Percentiles rank a stretch among this genome's conserved stretches.
These are phyloP conservation scores for Oryzias sinensis DNA, from an alignment of 2,797 vertebrate species.

Conservation along the genomic window DNA sequence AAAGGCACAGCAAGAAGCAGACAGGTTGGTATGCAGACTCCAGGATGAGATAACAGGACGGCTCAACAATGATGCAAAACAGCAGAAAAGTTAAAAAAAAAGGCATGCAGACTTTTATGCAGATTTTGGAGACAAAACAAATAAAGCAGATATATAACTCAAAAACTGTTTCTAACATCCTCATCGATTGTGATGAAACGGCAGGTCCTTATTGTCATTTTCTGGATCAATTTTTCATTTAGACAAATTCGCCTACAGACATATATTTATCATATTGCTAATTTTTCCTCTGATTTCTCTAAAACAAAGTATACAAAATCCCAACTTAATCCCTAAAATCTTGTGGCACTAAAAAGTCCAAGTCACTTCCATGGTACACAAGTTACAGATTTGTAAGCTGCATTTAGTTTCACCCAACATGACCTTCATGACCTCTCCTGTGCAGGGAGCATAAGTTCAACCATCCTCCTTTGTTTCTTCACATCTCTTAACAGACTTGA, in stretches of 20 bases:
- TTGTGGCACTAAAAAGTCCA: slow-evolving; percentile 11
- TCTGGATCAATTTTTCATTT: no score
- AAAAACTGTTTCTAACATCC: no score
- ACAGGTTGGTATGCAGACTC: slow-evolving; percentile 45
- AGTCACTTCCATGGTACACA: slow-evolving; percentile 31
- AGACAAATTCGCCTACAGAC: no score
- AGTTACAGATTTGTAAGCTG: slow-evolving; percentile 24
- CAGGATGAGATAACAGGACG: slow-evolving; percentile 26
- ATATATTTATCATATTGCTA: no score
- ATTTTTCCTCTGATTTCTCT: no score
- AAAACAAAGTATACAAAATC: no score
- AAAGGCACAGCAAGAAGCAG: slow-evolving; percentile 40
- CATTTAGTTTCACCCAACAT: slow-evolving; percentile 36
- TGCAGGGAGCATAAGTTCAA: slow-evolving; percentile 40
- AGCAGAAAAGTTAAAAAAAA: slow-evolving; percentile 3
- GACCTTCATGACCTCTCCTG: slow-evolving; percentile 55
- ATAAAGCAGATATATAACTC: neutral
- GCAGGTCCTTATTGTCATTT: no score
- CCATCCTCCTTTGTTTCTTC: slow-evolving; percentile 37
- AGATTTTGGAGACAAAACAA: neutral
- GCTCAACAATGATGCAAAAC: slow-evolving; percentile 16
- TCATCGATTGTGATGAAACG: no score
- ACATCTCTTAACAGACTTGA: slow-evolving; percentile 37
- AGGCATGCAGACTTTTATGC: neutral
- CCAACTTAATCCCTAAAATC: neutral